These are phyloP conservation scores for Hyperopisus bebe DNA, from an alignment of 2,113 vertebrate species.

Conservation along the genomic window DNA sequence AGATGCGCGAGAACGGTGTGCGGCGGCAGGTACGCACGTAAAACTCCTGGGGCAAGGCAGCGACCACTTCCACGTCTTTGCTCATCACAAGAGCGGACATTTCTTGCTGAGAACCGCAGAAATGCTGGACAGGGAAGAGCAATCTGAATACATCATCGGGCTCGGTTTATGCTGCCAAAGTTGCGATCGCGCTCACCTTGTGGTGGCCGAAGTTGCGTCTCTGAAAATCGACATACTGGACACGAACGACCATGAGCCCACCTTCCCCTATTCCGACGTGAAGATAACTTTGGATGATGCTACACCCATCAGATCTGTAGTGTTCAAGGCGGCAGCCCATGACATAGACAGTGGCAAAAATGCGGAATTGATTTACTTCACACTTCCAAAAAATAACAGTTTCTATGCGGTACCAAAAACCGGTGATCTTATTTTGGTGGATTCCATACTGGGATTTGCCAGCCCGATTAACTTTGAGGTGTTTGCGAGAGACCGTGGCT, in stretches of 20 bases:
- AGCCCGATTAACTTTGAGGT: slow-evolving; percentile 65
- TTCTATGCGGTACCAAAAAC: slow-evolving; percentile 82
- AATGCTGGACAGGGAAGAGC: slow-evolving; percentile 71
- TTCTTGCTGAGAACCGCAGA: slow-evolving; percentile 64
- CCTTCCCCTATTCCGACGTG: slow-evolving; percentile 51
- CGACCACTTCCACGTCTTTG: slow-evolving; percentile 64
- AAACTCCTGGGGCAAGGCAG: slow-evolving; percentile 68
- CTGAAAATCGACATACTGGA: slow-evolving; percentile 74
- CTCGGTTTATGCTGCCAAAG: slow-evolving; percentile 64
- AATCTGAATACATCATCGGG: slow-evolving; percentile 59
- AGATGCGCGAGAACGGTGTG: slow-evolving; percentile 60
- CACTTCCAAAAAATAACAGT: slow-evolving; percentile 64
- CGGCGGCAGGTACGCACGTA: slow-evolving; percentile 53
- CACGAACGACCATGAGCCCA: slow-evolving; percentile 76
- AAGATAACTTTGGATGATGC: slow-evolving; percentile 69
- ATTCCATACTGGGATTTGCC: slow-evolving; percentile 70
- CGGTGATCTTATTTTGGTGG: slow-evolving; percentile 72
- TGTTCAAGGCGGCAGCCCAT: slow-evolving; percentile 64
- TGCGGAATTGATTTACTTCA: slow-evolving; percentile 74
- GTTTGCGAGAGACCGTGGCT: slow-evolving; percentile 73
- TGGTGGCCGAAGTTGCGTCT: slow-evolving; percentile 57
- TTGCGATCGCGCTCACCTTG: slow-evolving; percentile 40
- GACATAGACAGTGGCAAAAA: slow-evolving; percentile 75
- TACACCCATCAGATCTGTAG: slow-evolving; percentile 63
- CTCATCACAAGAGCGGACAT: slow-evolving; percentile 69